Percentiles rank a stretch among this genome's conserved stretches.
Conservation (phyloP, 2,113 vertebrate genomes). For the Lasiurus borealis region DNA sequence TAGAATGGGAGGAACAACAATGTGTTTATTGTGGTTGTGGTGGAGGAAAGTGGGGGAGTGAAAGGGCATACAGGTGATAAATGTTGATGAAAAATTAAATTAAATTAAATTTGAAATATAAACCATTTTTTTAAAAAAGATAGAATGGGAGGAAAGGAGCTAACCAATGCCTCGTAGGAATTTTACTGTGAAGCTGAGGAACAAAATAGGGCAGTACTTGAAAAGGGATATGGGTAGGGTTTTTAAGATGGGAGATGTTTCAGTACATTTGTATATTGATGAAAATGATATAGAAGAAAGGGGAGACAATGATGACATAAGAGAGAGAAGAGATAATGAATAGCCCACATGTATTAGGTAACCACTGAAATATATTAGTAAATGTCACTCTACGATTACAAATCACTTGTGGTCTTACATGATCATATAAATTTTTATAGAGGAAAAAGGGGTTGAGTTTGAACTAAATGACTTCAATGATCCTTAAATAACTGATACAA, state of each 20-base stretch:
- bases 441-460: background rate
- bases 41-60: too few species aligned
- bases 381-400: background rate
- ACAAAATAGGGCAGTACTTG: background rate
- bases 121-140: background rate
- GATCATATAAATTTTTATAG: background rate
- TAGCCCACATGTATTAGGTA: background rate
- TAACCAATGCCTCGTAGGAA: background rate
- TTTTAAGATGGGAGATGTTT: background rate
- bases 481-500: background rate
- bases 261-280: background rate
- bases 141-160: background rate
- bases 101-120: too few species aligned
- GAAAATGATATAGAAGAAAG: background rate
- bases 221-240: background rate
- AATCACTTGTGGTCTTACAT: background rate
- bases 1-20: background rate
- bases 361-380: background rate
- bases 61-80: too few species aligned
- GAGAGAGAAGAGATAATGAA: background rate
- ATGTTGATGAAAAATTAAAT: too few species aligned
- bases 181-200: background rate
- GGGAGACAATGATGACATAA: background rate
- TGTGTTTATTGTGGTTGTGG: too few species aligned
- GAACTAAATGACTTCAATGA: background rate